A percentile compares a stretch with the other conserved stretches of the same genome.
These are phyloP conservation scores for Notospermus geniculatus DNA, from an alignment of 1,140 invertebrate species.

Conservation along the genomic window DNA sequence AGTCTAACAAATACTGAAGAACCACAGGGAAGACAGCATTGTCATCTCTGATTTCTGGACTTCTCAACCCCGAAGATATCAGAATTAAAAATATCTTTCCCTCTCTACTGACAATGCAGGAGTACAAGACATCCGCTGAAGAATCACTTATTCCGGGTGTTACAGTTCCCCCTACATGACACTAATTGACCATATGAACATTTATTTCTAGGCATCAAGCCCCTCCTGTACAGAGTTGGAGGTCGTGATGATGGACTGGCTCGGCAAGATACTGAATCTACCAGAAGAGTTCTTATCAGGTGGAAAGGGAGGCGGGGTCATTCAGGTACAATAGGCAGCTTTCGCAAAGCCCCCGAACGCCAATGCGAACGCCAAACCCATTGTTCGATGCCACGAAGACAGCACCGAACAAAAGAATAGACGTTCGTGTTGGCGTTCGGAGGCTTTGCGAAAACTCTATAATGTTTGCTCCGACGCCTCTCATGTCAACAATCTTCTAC, in stretches of 20 bases:
- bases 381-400: no score
- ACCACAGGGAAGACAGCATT: slow-evolving; percentile 72
- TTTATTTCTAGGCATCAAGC: neutral
- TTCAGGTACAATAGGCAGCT: slow-evolving; percentile 37
- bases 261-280: slow-evolving; percentile 79
- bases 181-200: neutral
- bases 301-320: slow-evolving; percentile 84
- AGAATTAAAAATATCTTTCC: neutral
- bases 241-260: slow-evolving; percentile 91
- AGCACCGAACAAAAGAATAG: no score
- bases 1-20: slow-evolving; percentile 80
- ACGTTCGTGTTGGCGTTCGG: no score
- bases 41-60: neutral
- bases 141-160: neutral
- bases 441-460: no score
- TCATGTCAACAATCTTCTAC: neutral
- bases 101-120: no score
- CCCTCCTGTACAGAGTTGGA: neutral
- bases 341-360: no score
- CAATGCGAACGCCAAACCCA: no score
- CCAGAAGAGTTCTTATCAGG: slow-evolving; percentile 77
- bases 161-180: no score
- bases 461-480: no score
- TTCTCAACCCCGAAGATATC: neutral
- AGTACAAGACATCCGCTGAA: neutral